Base-by-base conservation (phyloP, 2,888 invertebrate species). In the Perithous albicinctus region DNA sequence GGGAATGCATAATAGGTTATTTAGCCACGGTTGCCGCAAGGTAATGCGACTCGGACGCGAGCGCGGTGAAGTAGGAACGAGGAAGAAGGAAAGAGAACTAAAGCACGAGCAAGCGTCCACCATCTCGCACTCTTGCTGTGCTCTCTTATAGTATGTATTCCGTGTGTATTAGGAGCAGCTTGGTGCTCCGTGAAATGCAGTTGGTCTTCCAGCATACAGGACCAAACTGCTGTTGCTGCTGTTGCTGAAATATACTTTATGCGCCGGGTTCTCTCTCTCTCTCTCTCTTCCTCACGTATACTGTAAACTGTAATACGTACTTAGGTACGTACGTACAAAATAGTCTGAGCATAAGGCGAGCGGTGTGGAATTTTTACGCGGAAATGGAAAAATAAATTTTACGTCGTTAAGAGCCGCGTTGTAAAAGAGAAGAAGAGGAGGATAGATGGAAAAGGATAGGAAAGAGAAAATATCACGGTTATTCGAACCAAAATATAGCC, bases 1-100 rank as follows among this genome's bases (percentile, higher is more conserved):
- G 85, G 85, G 87, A 88, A 88, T 88, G 89, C 86, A 88, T 90
- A 91, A 91, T 90, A 87, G 89, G 88, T 89, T 90, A 89, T 89
- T 90, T 90, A 89, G 87, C 86, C 83, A 85, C 84, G 86, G 79
- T 79, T 84, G 83, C 82, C 86, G 78, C 85, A 80, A 84, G 85
- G 83, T 87, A 85, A 86, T 86, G 84, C 82, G 72, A 81, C 80
- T 80, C 74, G 82, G 82, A 83, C 78, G 85, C 79, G 63, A 66
- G 63, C 32, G 63, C 38, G 4, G 66, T 48, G 51, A 38, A 26
- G 54, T 43, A 61, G 54, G 43, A 7, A 54, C 29, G 15, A 15
- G 7, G 72, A 67, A 56, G 35, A 67, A 72, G 59, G 66, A 72
- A 59, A 56, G 20, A 51, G 59, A 59, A 79, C 46, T 75, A 38